These are phyloP conservation scores for Channa maculata DNA, from an alignment of 2,113 vertebrate genomes.

Conservation along the genomic window DNA sequence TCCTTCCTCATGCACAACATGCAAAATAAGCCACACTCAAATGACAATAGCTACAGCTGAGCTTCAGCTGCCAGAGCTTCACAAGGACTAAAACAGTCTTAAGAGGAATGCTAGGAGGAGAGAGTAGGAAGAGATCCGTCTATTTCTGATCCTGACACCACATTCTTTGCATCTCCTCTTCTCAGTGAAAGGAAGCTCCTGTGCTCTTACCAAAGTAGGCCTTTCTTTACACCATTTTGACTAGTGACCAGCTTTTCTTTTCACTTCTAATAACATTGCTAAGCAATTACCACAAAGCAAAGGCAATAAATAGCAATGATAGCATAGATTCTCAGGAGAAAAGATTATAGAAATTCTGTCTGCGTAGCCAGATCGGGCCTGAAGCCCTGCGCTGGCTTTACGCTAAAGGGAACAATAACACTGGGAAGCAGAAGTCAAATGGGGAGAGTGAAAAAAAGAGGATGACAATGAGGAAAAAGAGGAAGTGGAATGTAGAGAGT, in stretches of 20 bases:
- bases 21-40: conserved; percentile 10
- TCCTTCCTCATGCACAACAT: conserved; percentile 10
- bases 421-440: conserved; percentile 37
- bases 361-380: conserved; percentile 31
- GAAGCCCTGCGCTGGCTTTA: conserved; percentile 47
- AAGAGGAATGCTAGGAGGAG: conserved; percentile 47
- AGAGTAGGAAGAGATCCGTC: conserved; percentile 37
- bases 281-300: conserved; percentile 49
- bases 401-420: conserved; percentile 36
- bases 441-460: conserved; percentile 30
- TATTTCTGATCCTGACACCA: conserved; percentile 63
- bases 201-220: conserved; percentile 60
- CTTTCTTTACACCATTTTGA: conserved; percentile 40
- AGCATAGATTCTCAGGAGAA: conserved; percentile 47
- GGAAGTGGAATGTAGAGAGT: conserved; percentile 19
- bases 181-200: conserved; percentile 50
- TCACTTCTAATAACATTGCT: conserved; percentile 51
- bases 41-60: conserved; percentile 38
- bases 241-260: conserved; percentile 54
- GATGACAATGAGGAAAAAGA: conserved; percentile 30
- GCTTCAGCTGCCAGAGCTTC: conserved; percentile 40
- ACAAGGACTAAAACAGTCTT: conserved; percentile 8
- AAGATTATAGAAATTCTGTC: conserved; percentile 58
- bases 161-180: conserved; percentile 50
- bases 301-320: conserved; percentile 38